These are phyloP conservation scores for Rhaphigaster nebulosa DNA, from an alignment of 2,888 invertebrate genomes.

Conservation along the genomic window DNA sequence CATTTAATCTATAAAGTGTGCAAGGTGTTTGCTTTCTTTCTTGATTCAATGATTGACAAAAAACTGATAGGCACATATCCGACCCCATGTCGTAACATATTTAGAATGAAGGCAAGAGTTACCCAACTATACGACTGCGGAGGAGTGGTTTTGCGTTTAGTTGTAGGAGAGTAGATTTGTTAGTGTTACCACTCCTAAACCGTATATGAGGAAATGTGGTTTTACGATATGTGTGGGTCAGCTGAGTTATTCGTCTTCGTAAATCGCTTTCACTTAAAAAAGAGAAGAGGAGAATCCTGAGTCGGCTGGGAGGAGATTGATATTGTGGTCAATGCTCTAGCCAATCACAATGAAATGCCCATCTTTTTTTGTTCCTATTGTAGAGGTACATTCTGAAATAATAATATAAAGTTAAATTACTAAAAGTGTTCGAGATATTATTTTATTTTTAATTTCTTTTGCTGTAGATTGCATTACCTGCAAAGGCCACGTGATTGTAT, in stretches of 20 bases:
- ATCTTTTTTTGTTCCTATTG: neutral
- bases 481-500: too few species aligned
- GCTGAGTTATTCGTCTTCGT: conserved; percentile 2
- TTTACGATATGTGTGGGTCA: conserved; percentile 14
- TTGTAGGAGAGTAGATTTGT: conserved; percentile 21
- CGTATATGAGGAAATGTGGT: conserved; percentile 37
- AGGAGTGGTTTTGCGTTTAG: conserved; percentile 38
- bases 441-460: too few species aligned
- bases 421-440: neutral
- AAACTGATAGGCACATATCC: neutral
- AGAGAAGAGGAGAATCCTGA: neutral
- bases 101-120: neutral
- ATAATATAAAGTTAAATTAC: neutral
- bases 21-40: too few species aligned
- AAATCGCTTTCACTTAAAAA: conserved; percentile 30
- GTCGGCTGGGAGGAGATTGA: conserved; percentile 18
- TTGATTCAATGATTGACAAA: neutral
- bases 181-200: conserved; percentile 8
- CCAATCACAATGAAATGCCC: conserved; percentile 7
- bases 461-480: too few species aligned
- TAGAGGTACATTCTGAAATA: neutral
- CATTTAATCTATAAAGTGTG: too few species aligned
- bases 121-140: neutral
- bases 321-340: conserved; percentile 6
- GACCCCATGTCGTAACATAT: neutral